Base-by-base conservation (phyloP, 1,140 invertebrate species). In the Piezodorus guildinii region DNA sequence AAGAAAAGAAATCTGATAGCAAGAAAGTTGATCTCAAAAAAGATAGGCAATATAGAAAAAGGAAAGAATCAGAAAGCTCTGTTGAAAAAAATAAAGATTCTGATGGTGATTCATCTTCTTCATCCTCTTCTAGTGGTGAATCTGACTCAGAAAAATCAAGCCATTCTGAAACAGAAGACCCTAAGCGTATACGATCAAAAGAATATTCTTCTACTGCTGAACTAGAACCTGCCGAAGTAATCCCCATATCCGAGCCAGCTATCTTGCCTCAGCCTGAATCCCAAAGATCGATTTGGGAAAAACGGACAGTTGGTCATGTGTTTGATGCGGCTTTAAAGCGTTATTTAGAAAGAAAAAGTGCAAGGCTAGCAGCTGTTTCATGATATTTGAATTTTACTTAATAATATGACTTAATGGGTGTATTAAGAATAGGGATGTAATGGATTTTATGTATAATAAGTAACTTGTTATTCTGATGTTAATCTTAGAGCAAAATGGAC, bases 221-320 rank as follows among this genome's bases (percentile, higher is more conserved):
- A 27, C 4, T 17, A 2, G 27, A 2, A 8, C 5, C 21, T 62
- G 44, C 49, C 39, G 63, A 62, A 17, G 52, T 19, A 68, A 64
- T 67, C 16, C 16, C 21, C 34, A 59, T 67, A 62, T 46, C 10
- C 62, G 62, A 66, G 52, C 52, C 30, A 65, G 62, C 68, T 54
- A 60, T 34, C 60, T 39, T 62, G 64, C 39, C 64, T 67, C 21
- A 51, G 63, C 54, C 61, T 27, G 39, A 14, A 43, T 52, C 27
- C 44, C 16, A 65, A 64, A 62, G 43, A 46, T 43, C 84, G 67
- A 86, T 91, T 69, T 92, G 87, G 87, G 82, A 84, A 70, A 94
- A 94, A 71, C 79, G 90, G 71, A 94, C 90, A 59, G 81, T 92
- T 16, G 90, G 88, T 1, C 78, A 82, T 58, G 77, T 84, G n/a